These are phyloP conservation scores for Pterocles gutturalis DNA, from an alignment of 2,113 vertebrate species.

Conservation along the genomic window DNA sequence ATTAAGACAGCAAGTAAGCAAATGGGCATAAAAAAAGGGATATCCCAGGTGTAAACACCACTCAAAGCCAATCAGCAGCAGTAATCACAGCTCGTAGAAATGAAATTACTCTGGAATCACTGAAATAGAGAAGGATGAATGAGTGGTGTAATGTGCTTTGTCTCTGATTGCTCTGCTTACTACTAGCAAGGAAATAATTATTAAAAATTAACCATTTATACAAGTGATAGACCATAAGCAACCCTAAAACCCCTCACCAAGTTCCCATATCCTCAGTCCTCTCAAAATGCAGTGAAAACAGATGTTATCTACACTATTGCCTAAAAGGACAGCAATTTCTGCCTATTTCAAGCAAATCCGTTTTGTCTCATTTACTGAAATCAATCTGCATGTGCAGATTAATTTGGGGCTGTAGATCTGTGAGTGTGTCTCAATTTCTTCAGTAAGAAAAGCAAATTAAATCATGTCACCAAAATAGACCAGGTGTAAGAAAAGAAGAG, in stretches of 20 bases:
- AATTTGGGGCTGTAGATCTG: not conserved
- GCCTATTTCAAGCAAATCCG: not conserved
- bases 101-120: not conserved
- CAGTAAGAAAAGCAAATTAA: slow-evolving; percentile 19
- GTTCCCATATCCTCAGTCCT: not conserved
- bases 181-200: not conserved
- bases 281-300: not conserved
- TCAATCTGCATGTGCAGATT: slow-evolving; percentile 27
- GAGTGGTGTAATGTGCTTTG: not conserved
- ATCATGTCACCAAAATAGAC: not conserved
- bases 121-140: not conserved
- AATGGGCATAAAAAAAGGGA: not conserved
- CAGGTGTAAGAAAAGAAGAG: not conserved
- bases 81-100: not conserved
- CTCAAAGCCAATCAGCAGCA: not conserved
- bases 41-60: not conserved
- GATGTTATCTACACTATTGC: not conserved
- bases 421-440: not conserved
- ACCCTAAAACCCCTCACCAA: not conserved
- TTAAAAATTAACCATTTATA: not conserved
- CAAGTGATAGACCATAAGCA: not conserved
- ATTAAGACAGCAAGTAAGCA: not conserved
- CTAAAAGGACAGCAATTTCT: not conserved
- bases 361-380: slow-evolving; percentile 14
- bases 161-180: not conserved